Percentiles rank a stretch among this genome's conserved stretches.
Conservation (phyloP, 2,113 vertebrate genomes). For the Gopherus evgoodei region DNA sequence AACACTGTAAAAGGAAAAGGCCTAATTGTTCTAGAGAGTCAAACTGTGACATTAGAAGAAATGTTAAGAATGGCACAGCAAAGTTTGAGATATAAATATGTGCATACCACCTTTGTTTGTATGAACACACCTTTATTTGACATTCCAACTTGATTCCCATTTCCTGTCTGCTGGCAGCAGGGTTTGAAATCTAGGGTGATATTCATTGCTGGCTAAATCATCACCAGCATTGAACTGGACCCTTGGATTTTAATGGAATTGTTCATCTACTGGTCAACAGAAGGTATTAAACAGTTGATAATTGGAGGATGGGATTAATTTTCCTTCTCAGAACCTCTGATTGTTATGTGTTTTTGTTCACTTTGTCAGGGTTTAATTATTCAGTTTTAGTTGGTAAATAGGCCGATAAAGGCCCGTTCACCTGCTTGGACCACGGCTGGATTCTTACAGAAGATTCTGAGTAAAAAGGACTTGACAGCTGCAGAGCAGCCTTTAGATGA, state of each 20-base stretch:
- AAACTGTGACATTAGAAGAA: background rate
- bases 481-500: conserved; percentile 31
- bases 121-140: background rate
- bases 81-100: background rate
- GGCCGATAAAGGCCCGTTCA: background rate
- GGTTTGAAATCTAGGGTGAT: background rate
- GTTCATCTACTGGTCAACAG: conserved; percentile 14
- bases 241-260: conserved; percentile 10
- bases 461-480: conserved; percentile 31
- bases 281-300: background rate
- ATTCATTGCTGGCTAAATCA: conserved; percentile 7
- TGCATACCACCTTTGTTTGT: background rate
- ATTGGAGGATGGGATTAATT: background rate
- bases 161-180: background rate
- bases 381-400: background rate
- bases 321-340: conserved; percentile 5
- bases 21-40: conserved; percentile 20
- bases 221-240: background rate
- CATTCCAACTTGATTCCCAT: background rate
- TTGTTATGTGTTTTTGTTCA: background rate
- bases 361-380: conserved; percentile 1
- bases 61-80: background rate
- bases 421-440: background rate
- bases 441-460: conserved; percentile 17
- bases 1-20: background rate